phyloP scores from a whole-genome alignment of 2,888 invertebrate species.

The Ormyrus pomaceus region DNA sequence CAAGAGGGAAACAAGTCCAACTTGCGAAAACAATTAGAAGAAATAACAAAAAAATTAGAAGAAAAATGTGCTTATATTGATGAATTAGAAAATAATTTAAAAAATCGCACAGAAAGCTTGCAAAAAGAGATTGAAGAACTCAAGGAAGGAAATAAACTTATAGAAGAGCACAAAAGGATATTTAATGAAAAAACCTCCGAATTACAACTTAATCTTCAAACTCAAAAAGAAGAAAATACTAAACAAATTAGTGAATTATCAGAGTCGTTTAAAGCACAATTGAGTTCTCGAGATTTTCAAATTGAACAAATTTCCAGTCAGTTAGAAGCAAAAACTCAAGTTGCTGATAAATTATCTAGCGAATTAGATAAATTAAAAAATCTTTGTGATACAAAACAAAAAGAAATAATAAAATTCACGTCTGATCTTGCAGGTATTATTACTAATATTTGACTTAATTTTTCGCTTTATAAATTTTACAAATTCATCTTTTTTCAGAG shows the following conservation, averaged over 20 bases:
- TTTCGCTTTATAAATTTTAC: neutral
- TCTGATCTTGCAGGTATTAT: constrained; percentile 64
- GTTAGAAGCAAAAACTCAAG: constrained; percentile 76
- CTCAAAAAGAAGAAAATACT: constrained; percentile 63
- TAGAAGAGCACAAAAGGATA: constrained; percentile 77
- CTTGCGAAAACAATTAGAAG: constrained; percentile 71
- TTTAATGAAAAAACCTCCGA: constrained; percentile 76
- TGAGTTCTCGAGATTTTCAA: constrained; percentile 77
- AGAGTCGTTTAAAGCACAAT: constrained; percentile 75
- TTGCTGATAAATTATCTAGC: constrained; percentile 77
- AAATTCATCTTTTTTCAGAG: constrained; percentile 71
- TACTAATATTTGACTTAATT: constrained; percentile 4
- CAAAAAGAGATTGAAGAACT: constrained; percentile 67
- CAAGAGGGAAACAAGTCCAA: constrained; percentile 64
- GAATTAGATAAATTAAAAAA: constrained; percentile 77
- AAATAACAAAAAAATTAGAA: constrained; percentile 69
- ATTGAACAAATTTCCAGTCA: constrained; percentile 77
- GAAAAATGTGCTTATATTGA: constrained; percentile 72
- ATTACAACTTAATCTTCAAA: constrained; percentile 62
- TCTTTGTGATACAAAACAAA: constrained; percentile 75
- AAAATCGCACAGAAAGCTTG: constrained; percentile 63
- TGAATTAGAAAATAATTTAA: constrained; percentile 70
- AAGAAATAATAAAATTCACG: constrained; percentile 75
- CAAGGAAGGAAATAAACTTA: constrained; percentile 72
- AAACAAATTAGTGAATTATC: constrained; percentile 64